phyloP scores from a whole-genome alignment of 1,140 invertebrate species.

The Drosophila bifasciata region DNA sequence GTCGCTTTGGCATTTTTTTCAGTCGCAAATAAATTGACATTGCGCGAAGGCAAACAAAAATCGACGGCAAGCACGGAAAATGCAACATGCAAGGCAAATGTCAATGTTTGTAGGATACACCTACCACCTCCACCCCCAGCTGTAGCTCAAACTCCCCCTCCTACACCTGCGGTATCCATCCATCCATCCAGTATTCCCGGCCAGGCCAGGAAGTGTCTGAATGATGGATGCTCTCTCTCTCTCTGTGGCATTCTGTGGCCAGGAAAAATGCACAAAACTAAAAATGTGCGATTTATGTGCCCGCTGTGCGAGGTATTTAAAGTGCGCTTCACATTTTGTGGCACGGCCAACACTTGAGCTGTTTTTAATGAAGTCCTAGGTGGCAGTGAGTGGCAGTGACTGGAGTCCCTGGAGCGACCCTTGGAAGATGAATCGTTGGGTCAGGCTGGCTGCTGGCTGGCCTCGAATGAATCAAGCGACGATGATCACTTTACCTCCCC shows the following conservation, averaged over 20 bases:
- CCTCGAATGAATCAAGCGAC: constrained; percentile 43
- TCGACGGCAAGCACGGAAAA: constrained; percentile 16
- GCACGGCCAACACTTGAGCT: constrained; percentile 28
- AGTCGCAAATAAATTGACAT: constrained; percentile 43
- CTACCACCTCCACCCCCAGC: background rate
- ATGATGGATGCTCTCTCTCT: constrained; percentile 31
- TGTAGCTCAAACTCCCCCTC: background rate
- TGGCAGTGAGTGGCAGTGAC: too few species aligned
- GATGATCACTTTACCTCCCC: background rate
- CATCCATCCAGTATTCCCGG: background rate
- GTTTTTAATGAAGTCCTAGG: constrained; percentile 56
- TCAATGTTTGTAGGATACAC: constrained; percentile 23
- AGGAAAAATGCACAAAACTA: constrained; percentile 21
- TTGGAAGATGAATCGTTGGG: constrained; percentile 67
- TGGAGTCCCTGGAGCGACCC: constrained; percentile 15
- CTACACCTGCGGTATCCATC: background rate
- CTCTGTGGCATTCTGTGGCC: constrained; percentile 19
- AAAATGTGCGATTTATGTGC: constrained; percentile 23
- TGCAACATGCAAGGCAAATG: constrained; percentile 26
- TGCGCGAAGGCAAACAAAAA: constrained; percentile 19
- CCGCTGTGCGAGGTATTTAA: constrained; percentile 28
- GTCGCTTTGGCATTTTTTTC: constrained; percentile 8
- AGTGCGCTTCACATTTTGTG: constrained; percentile 30
- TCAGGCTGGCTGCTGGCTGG: constrained; percentile 36
- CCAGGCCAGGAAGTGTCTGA: constrained; percentile 18